phyloP scores from a whole-genome alignment of 2,113 vertebrate genomes.

The Nestor notabilis region DNA sequence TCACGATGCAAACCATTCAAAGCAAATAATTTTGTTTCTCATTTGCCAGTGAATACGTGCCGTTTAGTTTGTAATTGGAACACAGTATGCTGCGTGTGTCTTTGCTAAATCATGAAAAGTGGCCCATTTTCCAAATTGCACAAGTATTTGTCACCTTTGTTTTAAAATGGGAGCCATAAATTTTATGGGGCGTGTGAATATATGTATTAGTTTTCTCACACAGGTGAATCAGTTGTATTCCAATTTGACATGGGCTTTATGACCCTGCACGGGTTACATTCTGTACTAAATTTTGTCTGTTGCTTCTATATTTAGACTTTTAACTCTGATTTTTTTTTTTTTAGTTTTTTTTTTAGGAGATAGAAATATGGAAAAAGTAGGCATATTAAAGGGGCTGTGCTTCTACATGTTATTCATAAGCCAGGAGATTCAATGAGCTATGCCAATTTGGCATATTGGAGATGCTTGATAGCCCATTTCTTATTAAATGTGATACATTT shows the following conservation, averaged over 20 bases:
- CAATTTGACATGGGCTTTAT: slow-evolving; percentile 11
- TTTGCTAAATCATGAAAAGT: slow-evolving; percentile 56
- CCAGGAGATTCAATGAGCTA: not conserved
- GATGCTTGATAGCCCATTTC: slow-evolving; percentile 31
- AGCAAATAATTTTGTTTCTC: slow-evolving; percentile 41
- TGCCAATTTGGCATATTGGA: not conserved
- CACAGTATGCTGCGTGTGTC: not conserved
- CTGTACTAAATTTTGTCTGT: not conserved
- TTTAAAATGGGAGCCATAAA: slow-evolving; percentile 33
- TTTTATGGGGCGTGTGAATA: slow-evolving; percentile 39
- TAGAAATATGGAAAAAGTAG: not conserved
- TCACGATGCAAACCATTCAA: slow-evolving; percentile 8
- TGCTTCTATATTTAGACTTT: slow-evolving; percentile 31
- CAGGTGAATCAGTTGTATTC: not conserved
- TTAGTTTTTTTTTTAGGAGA: not conserved
- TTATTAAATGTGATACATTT: slow-evolving; percentile 35
- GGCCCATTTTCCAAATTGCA: slow-evolving; percentile 47
- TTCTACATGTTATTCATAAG: not conserved
- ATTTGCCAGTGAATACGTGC: not conserved
- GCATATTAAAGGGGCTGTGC: not conserved
- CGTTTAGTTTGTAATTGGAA: slow-evolving; percentile 63
- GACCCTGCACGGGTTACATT: slow-evolving; percentile 1
- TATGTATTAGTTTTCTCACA: not conserved
- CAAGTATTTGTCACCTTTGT: slow-evolving; percentile 51
- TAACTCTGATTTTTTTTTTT: not conserved